Evolutionary conservation across 2,113 vertebrate genomes (phyloP).

Genomic region (Drymodes brunneopygia): DNA sequence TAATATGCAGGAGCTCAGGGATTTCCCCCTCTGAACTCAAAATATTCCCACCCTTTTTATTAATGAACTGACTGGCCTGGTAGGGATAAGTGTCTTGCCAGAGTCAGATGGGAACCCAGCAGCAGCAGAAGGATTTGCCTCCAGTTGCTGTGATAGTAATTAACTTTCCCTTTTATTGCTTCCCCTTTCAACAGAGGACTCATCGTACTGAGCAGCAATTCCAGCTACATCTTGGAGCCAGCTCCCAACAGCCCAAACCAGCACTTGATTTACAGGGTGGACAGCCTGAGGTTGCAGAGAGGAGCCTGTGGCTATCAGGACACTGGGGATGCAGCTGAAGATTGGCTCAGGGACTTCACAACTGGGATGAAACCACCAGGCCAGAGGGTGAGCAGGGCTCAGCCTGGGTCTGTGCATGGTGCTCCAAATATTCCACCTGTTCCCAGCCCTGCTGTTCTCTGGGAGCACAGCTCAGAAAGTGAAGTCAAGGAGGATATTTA

Average conservation of each 20-base stretch:
- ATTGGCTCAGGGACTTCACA: constrained; percentile 72
- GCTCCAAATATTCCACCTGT: neutral
- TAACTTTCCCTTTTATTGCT: constrained; percentile 19
- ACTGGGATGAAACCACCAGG: constrained; percentile 52
- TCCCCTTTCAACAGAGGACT: constrained; percentile 82
- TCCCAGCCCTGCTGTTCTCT: neutral
- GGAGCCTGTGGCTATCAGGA: constrained; percentile 78
- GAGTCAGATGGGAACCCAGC: neutral
- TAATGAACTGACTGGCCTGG: neutral
- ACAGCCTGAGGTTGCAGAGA: constrained; percentile 72
- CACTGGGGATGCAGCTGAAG: neutral
- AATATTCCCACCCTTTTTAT: neutral
- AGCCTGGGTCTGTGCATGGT: accelerated
- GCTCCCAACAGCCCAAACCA: constrained; percentile 56
- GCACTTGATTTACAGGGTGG: constrained; percentile 85
- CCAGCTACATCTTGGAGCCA: constrained; percentile 91
- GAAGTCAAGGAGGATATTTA: neutral
- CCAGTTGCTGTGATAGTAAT: neutral
- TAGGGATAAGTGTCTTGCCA: neutral
- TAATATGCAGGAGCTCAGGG: neutral
- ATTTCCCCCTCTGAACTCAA: neutral
- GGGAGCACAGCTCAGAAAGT: neutral
- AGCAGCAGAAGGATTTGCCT: neutral
- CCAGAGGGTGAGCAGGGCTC: constrained; percentile 74
- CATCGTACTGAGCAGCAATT: constrained; percentile 80